Evolutionary conservation across 2,797 vertebrate species (phyloP), one percentile per base, ranked within the genome.

Genomic region (Clarias pachynema): DNA sequence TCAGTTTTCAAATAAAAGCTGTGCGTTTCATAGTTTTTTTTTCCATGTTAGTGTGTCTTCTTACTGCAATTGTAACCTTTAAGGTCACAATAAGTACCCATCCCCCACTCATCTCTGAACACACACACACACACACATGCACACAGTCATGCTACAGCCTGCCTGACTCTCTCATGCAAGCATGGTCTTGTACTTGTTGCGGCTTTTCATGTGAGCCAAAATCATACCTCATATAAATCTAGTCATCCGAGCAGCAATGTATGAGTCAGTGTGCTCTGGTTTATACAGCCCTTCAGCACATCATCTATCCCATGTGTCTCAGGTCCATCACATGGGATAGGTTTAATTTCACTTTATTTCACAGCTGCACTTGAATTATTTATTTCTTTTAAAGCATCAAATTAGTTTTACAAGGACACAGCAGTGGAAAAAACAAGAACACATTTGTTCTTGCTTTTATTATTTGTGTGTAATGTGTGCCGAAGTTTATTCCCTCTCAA

Each of bases 201-300:
- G 84, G 70, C 70, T 85, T 75, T 85, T 75, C 79, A 81, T 82
- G 62, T 59, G 53, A 81, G 79, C 84, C 84, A 85, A 81, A 70
- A 81, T 80, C 70, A 81, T 75, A 85, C 69, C 79, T 81, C 84
- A 85, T 81, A 85, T 79, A 79, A 85, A 85, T 82, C 79, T 59
- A 81, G 79, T 75, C 84, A 85, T 82, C 84, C 68, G 31, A 81
- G 69, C 78, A 66, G 40, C 63, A 24, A 34, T 81, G 69, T 75
- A 75, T 85, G 84, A 85, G 60, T 85, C 84, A 85, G 26, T 81
- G 70, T 68, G 69, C 84, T 85, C 84, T 81, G 79, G 79, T 85
- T 81, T 81, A 81, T 81, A 65, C 60, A 81, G 70, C 49, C 79
- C 75, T 81, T 85, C 53, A 56, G 84, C 73, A 81, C 69, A 85